Evolutionary conservation across 2,113 vertebrate species (phyloP), one percentile per base, ranked within the genome.

Genomic region (Pungitius pungitius): DNA sequence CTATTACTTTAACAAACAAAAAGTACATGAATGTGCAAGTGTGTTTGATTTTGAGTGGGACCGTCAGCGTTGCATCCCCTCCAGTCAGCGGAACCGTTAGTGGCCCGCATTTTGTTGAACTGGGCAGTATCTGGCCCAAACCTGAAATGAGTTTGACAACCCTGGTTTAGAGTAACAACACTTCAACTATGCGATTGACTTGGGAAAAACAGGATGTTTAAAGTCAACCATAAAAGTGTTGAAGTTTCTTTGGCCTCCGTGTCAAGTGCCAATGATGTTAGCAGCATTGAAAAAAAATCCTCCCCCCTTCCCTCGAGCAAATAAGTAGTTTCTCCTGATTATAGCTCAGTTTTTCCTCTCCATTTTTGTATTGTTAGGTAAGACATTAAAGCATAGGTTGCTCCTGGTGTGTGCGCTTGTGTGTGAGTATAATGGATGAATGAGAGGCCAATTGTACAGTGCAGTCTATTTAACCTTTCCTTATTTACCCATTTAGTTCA

Each of bases 391-490:
- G 14, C 42, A 17, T 15, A 45, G 17, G 15, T 45, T 45, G 5
- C 42, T 45, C 42, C 42, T 5, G 14, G 17, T 45, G 42, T 45
- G 42, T 45, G 13, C 6, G 42, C 2, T 6, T 45, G 12, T 6
- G 42, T 14, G 12, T 43, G 15, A n/a, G n/a, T n/a, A n/a, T n/a
- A n/a, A n/a, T n/a, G n/a, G 6, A 43, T 43, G 42, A 43, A 15
- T 43, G 42, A 43, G 42, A 43, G 42, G 42, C 42, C 42, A 45
- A 18, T 45, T 14, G 42, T 45, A 45, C 17, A 6, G 42, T 45
- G 42, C n/a, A 51, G n/a, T 12, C n/a, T 10, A 51, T 51, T 51
- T 24, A 22, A 26, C 39, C 47, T 79, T 77, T 51, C 66, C 24
- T 66, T 33, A 35, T 35, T 33, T 30, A 45, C 1, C 63, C 52